Conservation (phyloP, 2,113 vertebrate species). For the Recurvirostra avosetta region DNA sequence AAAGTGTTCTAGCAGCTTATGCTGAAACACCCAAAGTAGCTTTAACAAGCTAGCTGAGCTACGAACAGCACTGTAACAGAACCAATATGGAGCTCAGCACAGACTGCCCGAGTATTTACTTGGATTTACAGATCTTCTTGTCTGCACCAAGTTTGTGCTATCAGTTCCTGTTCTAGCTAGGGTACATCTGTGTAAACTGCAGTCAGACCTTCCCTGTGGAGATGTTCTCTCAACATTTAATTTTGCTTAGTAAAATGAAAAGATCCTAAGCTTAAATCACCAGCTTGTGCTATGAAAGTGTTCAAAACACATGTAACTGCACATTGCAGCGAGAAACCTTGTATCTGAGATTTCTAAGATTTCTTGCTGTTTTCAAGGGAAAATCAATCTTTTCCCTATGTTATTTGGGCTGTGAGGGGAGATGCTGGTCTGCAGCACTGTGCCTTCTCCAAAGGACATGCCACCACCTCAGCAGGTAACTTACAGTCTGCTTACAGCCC, state of each 20-base stretch:
- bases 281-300: not conserved
- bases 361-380: not conserved
- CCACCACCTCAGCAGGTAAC: not conserved
- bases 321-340: not conserved
- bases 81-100: not conserved
- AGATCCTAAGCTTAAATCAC: not conserved
- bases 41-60: not conserved
- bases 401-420: not conserved
- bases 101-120: not conserved
- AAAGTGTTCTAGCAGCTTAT: not conserved
- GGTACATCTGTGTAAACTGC: not conserved
- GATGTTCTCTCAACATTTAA: not conserved
- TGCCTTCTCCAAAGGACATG: not conserved
- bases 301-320: not conserved
- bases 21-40: not conserved
- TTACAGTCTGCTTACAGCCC: not conserved
- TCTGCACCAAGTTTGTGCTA: not conserved
- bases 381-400: not conserved
- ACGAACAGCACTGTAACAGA: not conserved
- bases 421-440: not conserved
- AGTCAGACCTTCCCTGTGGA: not conserved
- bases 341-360: not conserved
- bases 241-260: not conserved
- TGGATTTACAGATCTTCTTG: not conserved
- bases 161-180: not conserved